Evolutionary conservation across 2,797 vertebrate genomes (phyloP).

Genomic region (Hemitrygon akajei): DNA sequence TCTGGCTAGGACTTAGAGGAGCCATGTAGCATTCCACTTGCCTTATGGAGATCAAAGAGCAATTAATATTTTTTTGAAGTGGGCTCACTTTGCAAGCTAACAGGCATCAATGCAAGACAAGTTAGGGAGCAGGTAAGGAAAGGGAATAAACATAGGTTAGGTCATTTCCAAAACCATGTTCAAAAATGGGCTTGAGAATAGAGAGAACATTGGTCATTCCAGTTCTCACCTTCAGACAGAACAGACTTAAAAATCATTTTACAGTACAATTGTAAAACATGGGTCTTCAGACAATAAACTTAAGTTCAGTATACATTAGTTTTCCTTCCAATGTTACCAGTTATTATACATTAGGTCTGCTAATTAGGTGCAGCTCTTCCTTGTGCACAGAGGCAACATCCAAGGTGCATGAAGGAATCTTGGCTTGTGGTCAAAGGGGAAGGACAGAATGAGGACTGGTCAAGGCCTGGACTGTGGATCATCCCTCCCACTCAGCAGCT

Average conservation of each 20-base stretch:
- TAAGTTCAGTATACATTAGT: constrained; percentile 32
- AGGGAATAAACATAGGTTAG: neutral
- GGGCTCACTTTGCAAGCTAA: neutral
- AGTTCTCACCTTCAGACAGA: constrained; percentile 5
- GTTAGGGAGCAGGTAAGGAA: neutral
- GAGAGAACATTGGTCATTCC: constrained; percentile 18
- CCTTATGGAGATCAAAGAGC: neutral
- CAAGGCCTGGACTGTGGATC: constrained; percentile 65
- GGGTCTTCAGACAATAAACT: constrained; percentile 31
- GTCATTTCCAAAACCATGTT: constrained; percentile 4
- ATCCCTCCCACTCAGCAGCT: constrained; percentile 82
- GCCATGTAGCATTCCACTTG: neutral
- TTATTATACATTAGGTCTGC: constrained; percentile 30
- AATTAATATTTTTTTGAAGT: neutral
- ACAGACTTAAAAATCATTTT: constrained; percentile 30
- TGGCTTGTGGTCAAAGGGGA: constrained; percentile 40
- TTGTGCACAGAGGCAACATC: neutral
- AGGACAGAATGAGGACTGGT: constrained; percentile 58
- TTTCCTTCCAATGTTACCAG: constrained; percentile 26
- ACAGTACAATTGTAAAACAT: constrained; percentile 34
- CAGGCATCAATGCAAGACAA: neutral
- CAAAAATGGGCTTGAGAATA: neutral
- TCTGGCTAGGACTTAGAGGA: neutral
- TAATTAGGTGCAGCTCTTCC: constrained; percentile 21
- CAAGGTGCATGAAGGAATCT: constrained; percentile 25